Conservation (phyloP, 30 jellyfish, hydroid and myxozoan genomes). For the Clytia hemisphaerica region DNA sequence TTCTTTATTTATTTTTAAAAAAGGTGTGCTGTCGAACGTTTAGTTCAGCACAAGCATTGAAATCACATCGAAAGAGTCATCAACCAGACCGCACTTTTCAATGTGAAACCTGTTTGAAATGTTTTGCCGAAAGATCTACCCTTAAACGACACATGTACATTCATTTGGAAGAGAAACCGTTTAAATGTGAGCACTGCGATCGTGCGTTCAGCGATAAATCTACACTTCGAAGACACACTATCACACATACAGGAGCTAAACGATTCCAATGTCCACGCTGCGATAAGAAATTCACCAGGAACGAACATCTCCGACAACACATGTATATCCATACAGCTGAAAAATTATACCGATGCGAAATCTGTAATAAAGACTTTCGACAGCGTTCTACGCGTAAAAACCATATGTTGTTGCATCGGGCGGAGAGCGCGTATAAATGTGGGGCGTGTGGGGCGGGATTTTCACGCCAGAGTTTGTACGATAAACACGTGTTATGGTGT, state of each 20-base stretch:
- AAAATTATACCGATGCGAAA: conserved; percentile 24
- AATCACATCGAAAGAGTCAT: conserved; percentile 23
- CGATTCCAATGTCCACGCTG: conserved; percentile 30
- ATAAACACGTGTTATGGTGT: conserved; percentile 16
- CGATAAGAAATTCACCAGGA: conserved; percentile 26
- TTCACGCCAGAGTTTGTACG: conserved; percentile 11
- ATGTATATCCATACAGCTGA: conserved; percentile 38
- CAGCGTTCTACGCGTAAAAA: conserved; percentile 42
- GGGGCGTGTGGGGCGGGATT: conserved; percentile 22
- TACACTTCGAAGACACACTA: conserved; percentile 24
- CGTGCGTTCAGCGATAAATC: conserved; percentile 39
- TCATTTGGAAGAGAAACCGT: conserved; percentile 40
- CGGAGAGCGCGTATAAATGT: conserved; percentile 23
- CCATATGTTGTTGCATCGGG: conserved; percentile 38
- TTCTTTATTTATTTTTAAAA: no score
- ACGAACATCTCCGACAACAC: conserved; percentile 43
- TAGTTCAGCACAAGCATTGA: conserved; percentile 26
- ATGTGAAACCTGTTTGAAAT: conserved; percentile 27
- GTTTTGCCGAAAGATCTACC: conserved; percentile 23
- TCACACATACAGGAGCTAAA: conserved; percentile 32
- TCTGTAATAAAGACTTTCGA: conserved; percentile 27
- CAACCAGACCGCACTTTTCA: conserved; percentile 26
- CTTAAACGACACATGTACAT: conserved; percentile 30
- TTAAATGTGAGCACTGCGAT: conserved; percentile 39
- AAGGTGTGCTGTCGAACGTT: conserved; percentile 27